Base-by-base conservation (phyloP, 2,888 invertebrate species). In the Malacosoma neustria region DNA sequence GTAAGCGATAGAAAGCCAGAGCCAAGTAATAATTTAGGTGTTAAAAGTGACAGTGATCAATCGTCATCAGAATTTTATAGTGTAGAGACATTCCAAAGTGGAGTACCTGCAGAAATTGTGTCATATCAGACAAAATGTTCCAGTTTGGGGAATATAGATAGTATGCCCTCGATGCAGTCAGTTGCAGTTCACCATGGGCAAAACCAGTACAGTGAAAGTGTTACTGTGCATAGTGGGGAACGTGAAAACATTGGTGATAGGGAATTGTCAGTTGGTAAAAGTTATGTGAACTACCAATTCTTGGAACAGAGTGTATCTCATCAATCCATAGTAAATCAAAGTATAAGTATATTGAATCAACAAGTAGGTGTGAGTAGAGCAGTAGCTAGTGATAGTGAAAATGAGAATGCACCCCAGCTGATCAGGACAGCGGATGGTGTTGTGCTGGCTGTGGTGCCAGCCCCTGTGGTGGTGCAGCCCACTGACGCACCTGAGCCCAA, bases 301-400 rank as follows among this genome's bases (percentile, higher is more conserved):
- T 68, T 85, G 69, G 85, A 86, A 77, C 85, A 85, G 59, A 85
- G 81, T 76, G 79, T 85, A 45, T 76, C 82, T 40, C 86, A 85
- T 57, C 85, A 85, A 49, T 81, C 84, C 14, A 81, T 84, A 69
- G 82, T 85, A 54, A 85, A 85, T 72, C 84, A 85, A 54, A 81
- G 80, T 71, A 82, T 86, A 51, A 84, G 77, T 69, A 82, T 85
- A 70, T 63, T 85, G 50, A 85, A 82, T 62, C 85, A 84, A 65
- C 84, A 85, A 65, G 79, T 84, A 36, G 80, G 84, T 57, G 81
- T 80, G 46, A 75, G 58, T 61, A 59, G 72, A 49, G 71, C 75
- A 44, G 56, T 69, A 53, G 62, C 64, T 42, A 68, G 71, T 69
- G 80, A 81, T 45, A 61, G 68, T 57, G 79, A 79, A 36, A 63